These are phyloP conservation scores for Apogon talboti DNA, from an alignment of 2,797 vertebrate species.

Conservation along the genomic window DNA sequence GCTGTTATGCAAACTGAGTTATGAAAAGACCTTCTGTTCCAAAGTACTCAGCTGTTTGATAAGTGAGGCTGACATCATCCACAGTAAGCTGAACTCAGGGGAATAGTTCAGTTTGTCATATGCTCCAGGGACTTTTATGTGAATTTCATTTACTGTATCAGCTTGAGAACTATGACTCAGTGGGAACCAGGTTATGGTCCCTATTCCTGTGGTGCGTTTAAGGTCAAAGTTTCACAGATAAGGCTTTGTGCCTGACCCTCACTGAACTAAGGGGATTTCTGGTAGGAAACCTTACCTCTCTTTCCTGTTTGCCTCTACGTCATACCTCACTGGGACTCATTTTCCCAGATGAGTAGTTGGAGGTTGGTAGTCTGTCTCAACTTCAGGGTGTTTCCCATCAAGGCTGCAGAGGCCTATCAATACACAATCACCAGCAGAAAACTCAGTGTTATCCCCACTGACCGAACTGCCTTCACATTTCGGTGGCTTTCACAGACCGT, in stretches of 20 bases:
- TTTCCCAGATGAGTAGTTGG: conserved; percentile 8
- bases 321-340: conserved; percentile 29
- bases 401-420: conserved; percentile 23
- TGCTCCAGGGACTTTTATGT: conserved; percentile 51
- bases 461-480: conserved; percentile 60
- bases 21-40: conserved; percentile 33
- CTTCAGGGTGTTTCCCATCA: conserved; percentile 57
- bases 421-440: conserved; percentile 59
- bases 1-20: conserved; percentile 54
- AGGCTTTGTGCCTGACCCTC: conserved; percentile 27
- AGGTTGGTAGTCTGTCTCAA: conserved; percentile 27
- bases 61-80: conserved; percentile 38
- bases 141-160: conserved; percentile 47
- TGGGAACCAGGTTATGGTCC: conserved; percentile 22
- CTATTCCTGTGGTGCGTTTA: conserved; percentile 14
- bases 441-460: conserved; percentile 31
- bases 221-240: conserved; percentile 38
- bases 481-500: conserved; percentile 21
- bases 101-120: conserved; percentile 43
- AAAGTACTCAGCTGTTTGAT: conserved; percentile 40
- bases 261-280: conserved; percentile 18
- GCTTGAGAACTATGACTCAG: conserved; percentile 41
- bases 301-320: conserved; percentile 12
- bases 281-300: conserved; percentile 4
- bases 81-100: conserved; percentile 58